phyloP scores from a whole-genome alignment of 1,140 invertebrate species.

The Drosophila micromelanica region DNA sequence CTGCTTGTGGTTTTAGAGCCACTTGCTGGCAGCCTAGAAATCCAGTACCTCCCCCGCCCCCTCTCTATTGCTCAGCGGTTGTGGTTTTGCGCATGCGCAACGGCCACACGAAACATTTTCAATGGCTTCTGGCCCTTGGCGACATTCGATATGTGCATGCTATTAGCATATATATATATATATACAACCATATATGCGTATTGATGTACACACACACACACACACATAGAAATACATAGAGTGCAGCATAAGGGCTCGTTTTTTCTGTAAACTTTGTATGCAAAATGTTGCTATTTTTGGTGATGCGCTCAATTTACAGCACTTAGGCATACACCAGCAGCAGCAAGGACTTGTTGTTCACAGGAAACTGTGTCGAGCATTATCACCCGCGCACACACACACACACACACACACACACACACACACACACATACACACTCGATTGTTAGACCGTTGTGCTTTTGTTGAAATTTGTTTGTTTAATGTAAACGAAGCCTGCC shows the following conservation, averaged over 20 bases:
- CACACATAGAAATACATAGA: background rate
- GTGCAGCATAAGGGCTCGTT: slow-evolving; percentile 11
- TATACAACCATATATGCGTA: no score
- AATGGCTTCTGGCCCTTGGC: slow-evolving; percentile 56
- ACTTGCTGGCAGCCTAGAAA: background rate
- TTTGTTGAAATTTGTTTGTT: slow-evolving; percentile 65
- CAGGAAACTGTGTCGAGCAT: slow-evolving; percentile 70
- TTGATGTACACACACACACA: background rate
- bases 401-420: slow-evolving; percentile 26
- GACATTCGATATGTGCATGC: slow-evolving; percentile 60
- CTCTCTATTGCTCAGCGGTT: slow-evolving; percentile 14
- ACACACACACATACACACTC: slow-evolving; percentile 25
- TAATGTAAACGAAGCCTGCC: slow-evolving; percentile 54
- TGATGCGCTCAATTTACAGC: slow-evolving; percentile 78
- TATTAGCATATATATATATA: slow-evolving; percentile 9
- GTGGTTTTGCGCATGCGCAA: slow-evolving; percentile 75
- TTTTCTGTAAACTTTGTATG: slow-evolving; percentile 1
- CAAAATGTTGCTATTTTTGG: slow-evolving; percentile 56
- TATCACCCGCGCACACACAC: slow-evolving; percentile 19
- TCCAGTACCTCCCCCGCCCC: background rate
- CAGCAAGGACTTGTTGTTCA: slow-evolving; percentile 30
- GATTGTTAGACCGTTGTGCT: slow-evolving; percentile 38
- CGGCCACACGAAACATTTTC: slow-evolving; percentile 53
- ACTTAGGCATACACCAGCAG: slow-evolving; percentile 29
- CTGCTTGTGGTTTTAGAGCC: slow-evolving; percentile 19